A percentile compares a stretch with the other conserved stretches of the same genome.
Conservation (phyloP, 2,888 invertebrate genomes). For the Lutraria lutraria region DNA sequence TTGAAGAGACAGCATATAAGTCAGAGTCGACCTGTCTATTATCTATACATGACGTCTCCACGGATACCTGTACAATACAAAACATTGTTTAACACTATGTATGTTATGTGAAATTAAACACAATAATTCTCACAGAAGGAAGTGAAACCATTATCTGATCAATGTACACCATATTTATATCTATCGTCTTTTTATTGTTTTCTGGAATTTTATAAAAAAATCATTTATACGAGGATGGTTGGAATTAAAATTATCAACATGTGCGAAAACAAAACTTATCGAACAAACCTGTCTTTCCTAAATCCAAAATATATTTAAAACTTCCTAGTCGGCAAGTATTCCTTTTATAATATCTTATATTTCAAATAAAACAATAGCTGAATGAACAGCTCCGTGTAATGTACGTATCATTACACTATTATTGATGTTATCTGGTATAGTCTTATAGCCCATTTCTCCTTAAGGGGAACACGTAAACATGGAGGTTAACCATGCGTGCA, state of each 20-base stretch:
- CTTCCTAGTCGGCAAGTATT: not conserved
- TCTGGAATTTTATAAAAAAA: too few species aligned
- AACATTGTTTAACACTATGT: not conserved
- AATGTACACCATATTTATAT: too few species aligned
- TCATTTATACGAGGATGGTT: too few species aligned
- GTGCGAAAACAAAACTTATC: too few species aligned
- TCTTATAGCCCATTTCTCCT: not conserved
- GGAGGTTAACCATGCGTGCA: not conserved
- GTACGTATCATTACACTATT: slow-evolving; percentile 11
- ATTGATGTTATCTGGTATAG: not conserved
- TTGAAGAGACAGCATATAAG: slow-evolving; percentile 8
- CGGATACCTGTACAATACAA: slow-evolving; percentile 45
- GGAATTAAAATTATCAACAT: too few species aligned
- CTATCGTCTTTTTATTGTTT: too few species aligned
- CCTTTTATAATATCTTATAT: not conserved
- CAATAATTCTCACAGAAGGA: too few species aligned
- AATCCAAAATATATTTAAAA: not conserved
- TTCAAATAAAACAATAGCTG: not conserved
- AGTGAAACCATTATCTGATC: too few species aligned
- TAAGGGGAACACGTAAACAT: not conserved
- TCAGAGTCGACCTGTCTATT: slow-evolving; percentile 10
- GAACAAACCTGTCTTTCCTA: not conserved
- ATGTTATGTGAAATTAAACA: too few species aligned
- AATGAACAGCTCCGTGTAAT: not conserved
- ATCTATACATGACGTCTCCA: slow-evolving; percentile 48